phyloP scores from a whole-genome alignment of 1,140 invertebrate species.

The Orchesella cincta region DNA sequence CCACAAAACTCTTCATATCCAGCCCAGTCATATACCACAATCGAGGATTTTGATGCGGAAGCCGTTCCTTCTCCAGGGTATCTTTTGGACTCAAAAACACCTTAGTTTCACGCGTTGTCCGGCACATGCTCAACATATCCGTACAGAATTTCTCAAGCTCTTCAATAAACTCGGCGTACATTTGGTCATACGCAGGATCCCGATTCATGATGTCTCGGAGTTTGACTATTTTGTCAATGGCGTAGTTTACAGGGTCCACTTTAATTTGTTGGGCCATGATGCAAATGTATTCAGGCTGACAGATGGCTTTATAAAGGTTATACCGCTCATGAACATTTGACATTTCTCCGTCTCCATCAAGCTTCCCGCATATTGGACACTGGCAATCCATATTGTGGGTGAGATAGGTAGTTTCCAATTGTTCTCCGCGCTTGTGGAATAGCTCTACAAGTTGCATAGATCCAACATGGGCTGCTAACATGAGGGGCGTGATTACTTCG shows the following conservation, averaged over 20 bases:
- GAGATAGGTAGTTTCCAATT: conserved; percentile 51
- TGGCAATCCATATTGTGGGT: not conserved
- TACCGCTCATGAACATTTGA: conserved; percentile 60
- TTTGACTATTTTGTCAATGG: conserved; percentile 65
- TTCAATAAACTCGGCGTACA: conserved; percentile 59
- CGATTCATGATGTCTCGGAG: conserved; percentile 58
- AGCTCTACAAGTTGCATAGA: conserved; percentile 70
- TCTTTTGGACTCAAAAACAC: conserved; percentile 62
- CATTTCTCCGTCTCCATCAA: conserved; percentile 64
- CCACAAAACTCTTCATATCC: conserved; percentile 73
- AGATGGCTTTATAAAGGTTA: conserved; percentile 63
- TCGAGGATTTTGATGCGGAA: conserved; percentile 61
- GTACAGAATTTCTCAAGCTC: conserved; percentile 28
- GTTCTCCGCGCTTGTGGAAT: conserved; percentile 64
- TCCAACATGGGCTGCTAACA: conserved; percentile 70
- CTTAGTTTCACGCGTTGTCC: conserved; percentile 70
- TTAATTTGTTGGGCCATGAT: conserved; percentile 58
- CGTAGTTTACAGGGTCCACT: conserved; percentile 66
- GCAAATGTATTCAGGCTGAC: conserved; percentile 69
- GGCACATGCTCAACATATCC: conserved; percentile 57
- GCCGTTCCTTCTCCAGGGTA: conserved; percentile 54
- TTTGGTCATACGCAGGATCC: conserved; percentile 63
- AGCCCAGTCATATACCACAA: conserved; percentile 70
- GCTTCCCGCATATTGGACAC: conserved; percentile 9
- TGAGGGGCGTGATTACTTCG: conserved; percentile 70